These are phyloP conservation scores for Cerceris rybyensis DNA, from an alignment of 2,888 invertebrate genomes.

Conservation along the genomic window DNA sequence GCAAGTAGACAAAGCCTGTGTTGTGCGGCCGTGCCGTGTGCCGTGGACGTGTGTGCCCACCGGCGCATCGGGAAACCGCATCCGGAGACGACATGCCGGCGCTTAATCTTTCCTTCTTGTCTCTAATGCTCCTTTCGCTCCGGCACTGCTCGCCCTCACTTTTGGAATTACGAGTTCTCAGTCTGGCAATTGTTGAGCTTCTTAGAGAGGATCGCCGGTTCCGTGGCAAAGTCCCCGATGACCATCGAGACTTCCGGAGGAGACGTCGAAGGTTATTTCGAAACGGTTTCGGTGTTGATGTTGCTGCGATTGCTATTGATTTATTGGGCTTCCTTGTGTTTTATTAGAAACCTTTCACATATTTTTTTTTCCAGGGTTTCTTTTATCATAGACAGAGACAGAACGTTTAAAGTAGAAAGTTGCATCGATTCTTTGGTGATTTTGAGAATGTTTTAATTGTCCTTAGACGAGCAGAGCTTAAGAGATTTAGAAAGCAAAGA, in stretches of 20 bases:
- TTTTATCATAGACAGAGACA: no score
- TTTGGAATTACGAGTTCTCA: slow-evolving; percentile 4
- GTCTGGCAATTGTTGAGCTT: slow-evolving; percentile 13
- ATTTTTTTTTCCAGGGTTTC: no score
- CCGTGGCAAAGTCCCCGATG: slow-evolving; percentile 31
- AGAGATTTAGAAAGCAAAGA: no score
- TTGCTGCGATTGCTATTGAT: no score
- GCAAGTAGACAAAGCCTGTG: slow-evolving; percentile 43
- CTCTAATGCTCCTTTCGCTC: slow-evolving; percentile 32
- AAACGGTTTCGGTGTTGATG: no score
- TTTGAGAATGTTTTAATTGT: no score
- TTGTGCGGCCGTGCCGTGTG: slow-evolving; percentile 23
- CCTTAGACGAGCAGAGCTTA: no score
- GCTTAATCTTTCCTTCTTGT: slow-evolving; percentile 52
- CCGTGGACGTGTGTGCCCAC: slow-evolving; percentile 40
- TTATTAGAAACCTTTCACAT: no score
- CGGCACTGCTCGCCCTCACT: neutral
- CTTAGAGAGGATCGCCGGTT: slow-evolving; percentile 25
- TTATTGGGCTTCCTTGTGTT: no score
- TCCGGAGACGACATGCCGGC: slow-evolving; percentile 48
- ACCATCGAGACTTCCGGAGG: neutral
- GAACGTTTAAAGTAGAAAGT: no score
- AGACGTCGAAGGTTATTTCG: no score
- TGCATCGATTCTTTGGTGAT: no score
- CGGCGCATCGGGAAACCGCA: slow-evolving; percentile 33